Evolutionary conservation across 2,113 vertebrate genomes (phyloP).

Genomic region (Anthoscopus minutus): DNA sequence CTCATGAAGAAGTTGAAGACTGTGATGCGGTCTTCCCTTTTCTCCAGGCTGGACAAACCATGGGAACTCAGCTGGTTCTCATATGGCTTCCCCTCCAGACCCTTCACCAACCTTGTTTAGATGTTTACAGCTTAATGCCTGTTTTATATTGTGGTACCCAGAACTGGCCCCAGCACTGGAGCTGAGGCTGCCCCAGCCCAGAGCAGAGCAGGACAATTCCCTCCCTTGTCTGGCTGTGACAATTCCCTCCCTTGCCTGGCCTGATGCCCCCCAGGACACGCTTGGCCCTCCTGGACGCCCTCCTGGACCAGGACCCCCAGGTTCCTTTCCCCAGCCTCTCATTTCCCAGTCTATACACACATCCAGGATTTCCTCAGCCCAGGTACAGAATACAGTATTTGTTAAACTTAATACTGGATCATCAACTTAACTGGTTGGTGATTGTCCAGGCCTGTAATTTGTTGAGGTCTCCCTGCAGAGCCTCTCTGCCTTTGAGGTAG

Average conservation of each 20-base stretch:
- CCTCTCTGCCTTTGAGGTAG: background rate
- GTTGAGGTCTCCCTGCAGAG: background rate
- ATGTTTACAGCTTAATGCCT: background rate
- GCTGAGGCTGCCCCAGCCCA: background rate
- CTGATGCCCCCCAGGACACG: accelerated
- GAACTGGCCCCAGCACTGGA: accelerated
- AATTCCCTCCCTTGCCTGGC: background rate
- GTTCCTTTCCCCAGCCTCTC: background rate
- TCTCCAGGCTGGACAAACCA: background rate
- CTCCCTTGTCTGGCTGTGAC: background rate
- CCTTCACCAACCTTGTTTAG: background rate
- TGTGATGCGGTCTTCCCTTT: background rate
- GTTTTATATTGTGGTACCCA: background rate
- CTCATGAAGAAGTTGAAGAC: background rate
- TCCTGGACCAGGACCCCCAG: background rate
- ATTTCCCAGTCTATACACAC: background rate
- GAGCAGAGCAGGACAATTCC: background rate
- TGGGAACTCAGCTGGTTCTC: background rate
- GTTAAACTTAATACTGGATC: background rate
- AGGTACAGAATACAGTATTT: background rate
- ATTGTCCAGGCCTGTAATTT: background rate
- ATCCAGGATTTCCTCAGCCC: too few relatives aligned
- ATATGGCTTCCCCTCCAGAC: background rate
- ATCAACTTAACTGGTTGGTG: too few relatives aligned
- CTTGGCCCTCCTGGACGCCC: too few relatives aligned